Evolutionary conservation across 2,888 invertebrate genomes (phyloP).

Genomic region (Leptopilina myrica): DNA sequence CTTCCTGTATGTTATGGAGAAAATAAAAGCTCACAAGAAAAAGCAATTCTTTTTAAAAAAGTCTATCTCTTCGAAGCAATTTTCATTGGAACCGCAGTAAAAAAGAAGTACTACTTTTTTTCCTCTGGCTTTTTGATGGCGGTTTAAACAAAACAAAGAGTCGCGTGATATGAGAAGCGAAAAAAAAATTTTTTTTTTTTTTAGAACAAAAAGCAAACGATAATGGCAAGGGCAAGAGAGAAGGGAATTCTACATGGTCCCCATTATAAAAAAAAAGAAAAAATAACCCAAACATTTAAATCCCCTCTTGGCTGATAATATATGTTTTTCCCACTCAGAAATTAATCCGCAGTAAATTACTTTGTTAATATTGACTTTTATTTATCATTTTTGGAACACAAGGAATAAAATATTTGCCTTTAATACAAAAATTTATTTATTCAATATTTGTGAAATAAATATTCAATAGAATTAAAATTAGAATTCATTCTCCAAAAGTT

Average conservation of each 20-base stretch:
- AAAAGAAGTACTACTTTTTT: constrained; percentile 5
- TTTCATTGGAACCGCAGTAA: not conserved
- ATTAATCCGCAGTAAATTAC: no score
- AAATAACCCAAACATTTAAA: not conserved
- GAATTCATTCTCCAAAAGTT: no score
- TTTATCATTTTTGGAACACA: no score
- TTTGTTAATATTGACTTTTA: no score
- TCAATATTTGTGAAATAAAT: no score
- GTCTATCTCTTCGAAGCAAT: not conserved
- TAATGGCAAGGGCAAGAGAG: not conserved
- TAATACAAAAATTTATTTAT: no score
- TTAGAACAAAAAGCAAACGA: constrained; percentile 1
- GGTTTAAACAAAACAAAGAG: constrained; percentile 9
- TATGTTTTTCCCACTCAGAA: no score
- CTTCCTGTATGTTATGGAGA: no score
- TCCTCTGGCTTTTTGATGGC: not conserved
- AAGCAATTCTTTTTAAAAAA: not conserved
- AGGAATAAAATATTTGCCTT: no score
- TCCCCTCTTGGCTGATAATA: not conserved
- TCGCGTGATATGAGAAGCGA: not conserved
- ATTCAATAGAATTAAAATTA: no score
- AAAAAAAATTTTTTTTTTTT: not conserved
- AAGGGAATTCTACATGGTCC: not conserved
- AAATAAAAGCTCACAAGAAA: not conserved
- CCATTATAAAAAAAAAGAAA: not conserved